These are phyloP conservation scores for Cirrhinus molitorella DNA, from an alignment of 2,797 vertebrate species.

Conservation along the genomic window DNA sequence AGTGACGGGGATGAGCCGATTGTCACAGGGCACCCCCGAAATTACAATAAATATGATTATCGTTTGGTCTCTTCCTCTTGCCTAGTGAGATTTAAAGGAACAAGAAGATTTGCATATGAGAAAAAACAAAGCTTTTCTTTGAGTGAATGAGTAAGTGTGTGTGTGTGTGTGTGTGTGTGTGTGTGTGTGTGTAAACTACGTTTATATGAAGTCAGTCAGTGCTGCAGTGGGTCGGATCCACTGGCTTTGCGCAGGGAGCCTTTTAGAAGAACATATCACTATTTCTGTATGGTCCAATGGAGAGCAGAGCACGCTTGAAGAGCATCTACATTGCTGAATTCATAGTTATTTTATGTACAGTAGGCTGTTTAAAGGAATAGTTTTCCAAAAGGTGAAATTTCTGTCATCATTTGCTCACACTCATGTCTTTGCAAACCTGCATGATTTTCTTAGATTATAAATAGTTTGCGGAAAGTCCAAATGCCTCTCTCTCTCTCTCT, in stretches of 20 bases:
- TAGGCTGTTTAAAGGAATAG: slow-evolving; percentile 19
- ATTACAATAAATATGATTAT: slow-evolving; percentile 74
- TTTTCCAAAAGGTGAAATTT: background rate
- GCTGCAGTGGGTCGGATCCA: slow-evolving; percentile 21
- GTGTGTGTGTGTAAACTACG: background rate
- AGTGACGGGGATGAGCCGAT: slow-evolving; percentile 40
- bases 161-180: background rate
- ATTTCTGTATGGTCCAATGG: background rate
- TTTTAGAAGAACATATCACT: slow-evolving; percentile 46
- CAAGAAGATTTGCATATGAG: background rate
- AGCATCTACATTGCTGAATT: slow-evolving; percentile 39
- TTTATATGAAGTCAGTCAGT: slow-evolving; percentile 37
- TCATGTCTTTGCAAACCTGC: background rate
- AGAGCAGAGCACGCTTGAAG: background rate
- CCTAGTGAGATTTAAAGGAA: slow-evolving; percentile 72
- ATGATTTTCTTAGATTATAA: background rate
- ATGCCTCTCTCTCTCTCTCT: background rate
- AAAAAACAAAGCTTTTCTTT: background rate
- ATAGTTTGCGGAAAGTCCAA: background rate
- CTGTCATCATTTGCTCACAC: background rate
- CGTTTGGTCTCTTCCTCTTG: slow-evolving; percentile 68
- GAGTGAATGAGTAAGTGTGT: background rate
- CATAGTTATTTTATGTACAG: slow-evolving; percentile 12
- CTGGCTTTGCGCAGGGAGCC: slow-evolving; percentile 31
- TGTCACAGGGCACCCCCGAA: slow-evolving; percentile 60